A percentile compares a stretch with the other conserved stretches of the same genome.
phyloP scores from a whole-genome alignment of 2,888 invertebrate species.

The Tenodera sinensis region DNA sequence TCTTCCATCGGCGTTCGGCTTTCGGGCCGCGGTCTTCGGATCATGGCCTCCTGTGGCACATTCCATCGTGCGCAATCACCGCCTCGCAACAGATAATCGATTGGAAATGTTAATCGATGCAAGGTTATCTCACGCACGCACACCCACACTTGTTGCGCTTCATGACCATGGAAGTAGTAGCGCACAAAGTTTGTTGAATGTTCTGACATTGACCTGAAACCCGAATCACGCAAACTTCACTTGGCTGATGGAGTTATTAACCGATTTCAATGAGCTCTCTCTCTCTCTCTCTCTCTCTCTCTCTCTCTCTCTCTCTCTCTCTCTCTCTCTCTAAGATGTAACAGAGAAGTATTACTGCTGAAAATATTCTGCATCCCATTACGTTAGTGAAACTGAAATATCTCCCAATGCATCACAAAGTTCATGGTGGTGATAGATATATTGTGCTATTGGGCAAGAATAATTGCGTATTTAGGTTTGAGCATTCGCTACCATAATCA shows the following conservation, averaged over 20 bases:
- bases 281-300: too few species aligned
- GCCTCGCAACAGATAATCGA: neutral
- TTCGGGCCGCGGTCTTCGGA: neutral
- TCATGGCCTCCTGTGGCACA: neutral
- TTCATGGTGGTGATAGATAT: too few species aligned
- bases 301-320: too few species aligned
- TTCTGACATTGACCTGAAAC: neutral
- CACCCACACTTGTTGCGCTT: neutral
- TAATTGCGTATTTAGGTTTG: too few species aligned
- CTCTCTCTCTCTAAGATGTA: neutral
- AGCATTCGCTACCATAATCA: too few species aligned
- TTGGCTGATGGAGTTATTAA: neutral
- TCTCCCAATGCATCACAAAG: too few species aligned
- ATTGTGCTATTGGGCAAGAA: too few species aligned
- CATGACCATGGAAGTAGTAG: neutral
- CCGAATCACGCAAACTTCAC: neutral
- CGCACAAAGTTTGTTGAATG: neutral
- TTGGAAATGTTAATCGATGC: neutral
- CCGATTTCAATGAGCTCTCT: neutral
- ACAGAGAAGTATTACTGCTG: too few species aligned
- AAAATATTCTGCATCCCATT: too few species aligned
- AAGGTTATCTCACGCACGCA: neutral
- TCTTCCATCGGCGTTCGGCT: neutral
- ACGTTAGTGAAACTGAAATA: too few species aligned
- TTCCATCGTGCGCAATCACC: neutral